Evolutionary conservation across 2,888 invertebrate species (phyloP).

Genomic region (Rhagium mordax): DNA sequence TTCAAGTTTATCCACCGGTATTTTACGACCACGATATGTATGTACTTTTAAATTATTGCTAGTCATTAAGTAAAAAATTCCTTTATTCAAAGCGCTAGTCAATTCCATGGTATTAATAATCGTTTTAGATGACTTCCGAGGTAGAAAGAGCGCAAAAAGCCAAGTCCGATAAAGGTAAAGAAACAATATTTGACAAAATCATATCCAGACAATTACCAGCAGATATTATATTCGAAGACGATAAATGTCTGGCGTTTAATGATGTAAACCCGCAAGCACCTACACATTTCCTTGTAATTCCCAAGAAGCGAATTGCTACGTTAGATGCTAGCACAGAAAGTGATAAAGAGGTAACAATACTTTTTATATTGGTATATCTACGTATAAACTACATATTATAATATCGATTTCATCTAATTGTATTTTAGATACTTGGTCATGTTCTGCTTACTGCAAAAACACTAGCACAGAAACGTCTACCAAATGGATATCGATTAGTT

Average conservation of each 20-base stretch:
- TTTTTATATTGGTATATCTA: too few relatives aligned
- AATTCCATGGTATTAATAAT: slow-evolving; percentile 21
- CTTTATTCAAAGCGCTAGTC: too few relatives aligned
- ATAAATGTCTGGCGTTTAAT: slow-evolving; percentile 85
- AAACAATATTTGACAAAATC: slow-evolving; percentile 85
- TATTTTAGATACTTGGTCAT: slow-evolving; percentile 80
- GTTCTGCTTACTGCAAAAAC: slow-evolving; percentile 79
- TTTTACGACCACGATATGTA: background rate
- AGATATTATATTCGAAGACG: slow-evolving; percentile 87
- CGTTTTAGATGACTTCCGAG: slow-evolving; percentile 63
- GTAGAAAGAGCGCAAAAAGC: slow-evolving; percentile 64
- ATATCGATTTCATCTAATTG: too few relatives aligned
- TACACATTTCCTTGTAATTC: slow-evolving; percentile 88
- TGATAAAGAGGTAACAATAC: slow-evolving; percentile 71
- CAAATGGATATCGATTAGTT: slow-evolving; percentile 82
- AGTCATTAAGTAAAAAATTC: too few relatives aligned
- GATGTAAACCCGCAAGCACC: slow-evolving; percentile 88
- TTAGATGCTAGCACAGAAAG: slow-evolving; percentile 75
- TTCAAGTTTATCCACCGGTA: background rate
- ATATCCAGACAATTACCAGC: slow-evolving; percentile 85
- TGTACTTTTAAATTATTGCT: background rate
- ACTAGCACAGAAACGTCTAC: slow-evolving; percentile 76
- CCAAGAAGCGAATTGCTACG: slow-evolving; percentile 80
- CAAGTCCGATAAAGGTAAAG: slow-evolving; percentile 53
- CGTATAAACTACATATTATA: too few relatives aligned